Conservation (phyloP, 2,888 invertebrate species). For the Leistus spinibarbis region DNA sequence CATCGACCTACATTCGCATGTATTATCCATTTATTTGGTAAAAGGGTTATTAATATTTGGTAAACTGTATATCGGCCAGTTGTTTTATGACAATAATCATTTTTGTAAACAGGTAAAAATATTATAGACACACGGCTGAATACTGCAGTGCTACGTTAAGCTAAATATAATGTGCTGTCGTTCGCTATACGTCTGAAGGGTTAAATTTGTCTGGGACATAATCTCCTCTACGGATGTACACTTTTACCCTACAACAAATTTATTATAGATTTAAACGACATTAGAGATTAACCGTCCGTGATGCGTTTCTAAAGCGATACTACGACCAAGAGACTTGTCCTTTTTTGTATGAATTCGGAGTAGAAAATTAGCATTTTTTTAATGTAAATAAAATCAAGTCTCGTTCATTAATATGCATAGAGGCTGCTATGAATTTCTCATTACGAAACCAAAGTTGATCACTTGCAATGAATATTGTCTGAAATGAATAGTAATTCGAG, state of each 20-base stretch:
- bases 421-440: constrained; percentile 32
- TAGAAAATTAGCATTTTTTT: constrained; percentile 12
- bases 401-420: constrained; percentile 34
- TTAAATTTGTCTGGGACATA: neutral
- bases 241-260: neutral
- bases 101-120: too few species aligned
- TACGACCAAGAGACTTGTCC: neutral
- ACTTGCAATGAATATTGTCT: constrained; percentile 17
- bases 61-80: too few species aligned
- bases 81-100: too few species aligned
- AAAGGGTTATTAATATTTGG: too few species aligned
- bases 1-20: too few species aligned
- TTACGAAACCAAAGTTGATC: constrained; percentile 14
- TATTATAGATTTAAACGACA: neutral
- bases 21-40: too few species aligned
- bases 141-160: too few species aligned
- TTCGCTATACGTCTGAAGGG: too few species aligned
- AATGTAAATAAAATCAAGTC: constrained; percentile 34
- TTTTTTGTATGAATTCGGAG: neutral
- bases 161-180: too few species aligned
- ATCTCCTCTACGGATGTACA: neutral
- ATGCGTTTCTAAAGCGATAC: neutral
- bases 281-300: neutral
- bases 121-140: too few species aligned
- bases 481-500: constrained; percentile 25